A percentile compares a stretch with the other conserved stretches of the same genome.
phyloP scores from a whole-genome alignment of 2,888 invertebrate genomes.

The Ochropleura leucogaster region DNA sequence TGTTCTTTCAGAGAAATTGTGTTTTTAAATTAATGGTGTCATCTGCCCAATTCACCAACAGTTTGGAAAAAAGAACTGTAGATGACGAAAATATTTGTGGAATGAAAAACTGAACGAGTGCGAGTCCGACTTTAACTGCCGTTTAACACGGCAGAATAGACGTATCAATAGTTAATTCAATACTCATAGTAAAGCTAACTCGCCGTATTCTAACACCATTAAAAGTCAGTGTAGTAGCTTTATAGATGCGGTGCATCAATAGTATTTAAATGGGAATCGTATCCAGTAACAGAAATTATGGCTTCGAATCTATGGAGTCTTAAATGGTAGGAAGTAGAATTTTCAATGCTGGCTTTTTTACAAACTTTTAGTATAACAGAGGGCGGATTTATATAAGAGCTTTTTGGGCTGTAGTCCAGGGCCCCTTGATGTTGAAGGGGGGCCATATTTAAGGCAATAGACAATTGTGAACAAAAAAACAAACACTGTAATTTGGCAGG shows the following conservation, averaged over 20 bases:
- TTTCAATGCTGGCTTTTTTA: background rate
- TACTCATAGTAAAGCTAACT: constrained; percentile 63
- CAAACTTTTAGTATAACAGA: too few relatives aligned
- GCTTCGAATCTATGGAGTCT: constrained; percentile 1
- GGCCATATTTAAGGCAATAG: too few relatives aligned
- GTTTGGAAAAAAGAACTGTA: background rate
- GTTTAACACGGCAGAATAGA: constrained; percentile 47
- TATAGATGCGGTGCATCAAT: constrained; percentile 47
- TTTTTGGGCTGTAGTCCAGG: too few relatives aligned
- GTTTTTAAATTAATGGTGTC: too few relatives aligned
- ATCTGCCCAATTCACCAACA: background rate
- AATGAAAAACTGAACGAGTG: background rate
- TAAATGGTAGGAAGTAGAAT: background rate
- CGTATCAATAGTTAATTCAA: constrained; percentile 76
- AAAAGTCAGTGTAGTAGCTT: constrained; percentile 65
- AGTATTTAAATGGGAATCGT: constrained; percentile 48
- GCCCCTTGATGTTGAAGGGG: too few relatives aligned
- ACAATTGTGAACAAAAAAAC: too few relatives aligned
- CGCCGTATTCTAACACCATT: constrained; percentile 73
- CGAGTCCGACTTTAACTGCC: too few relatives aligned
- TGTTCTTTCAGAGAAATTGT: too few relatives aligned
- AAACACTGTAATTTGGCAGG: too few relatives aligned
- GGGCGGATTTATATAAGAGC: too few relatives aligned
- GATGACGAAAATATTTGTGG: background rate
- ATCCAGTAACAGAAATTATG: constrained; percentile 53